Evolutionary conservation across 2,888 invertebrate genomes (phyloP), one percentile per base, ranked within the genome.

Genomic region (Sclerodermus sp.): DNA sequence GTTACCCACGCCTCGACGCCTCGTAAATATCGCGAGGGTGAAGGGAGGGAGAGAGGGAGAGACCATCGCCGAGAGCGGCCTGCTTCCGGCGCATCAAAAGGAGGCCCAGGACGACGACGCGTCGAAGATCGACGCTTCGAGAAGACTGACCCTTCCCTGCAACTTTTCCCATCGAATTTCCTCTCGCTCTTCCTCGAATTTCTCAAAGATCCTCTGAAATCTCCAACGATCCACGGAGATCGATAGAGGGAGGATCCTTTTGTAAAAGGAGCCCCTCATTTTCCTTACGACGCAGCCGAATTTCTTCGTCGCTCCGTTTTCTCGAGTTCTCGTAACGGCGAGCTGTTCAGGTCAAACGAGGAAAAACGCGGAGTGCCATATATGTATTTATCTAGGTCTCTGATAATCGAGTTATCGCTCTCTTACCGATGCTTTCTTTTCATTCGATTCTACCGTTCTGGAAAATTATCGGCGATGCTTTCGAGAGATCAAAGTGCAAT

Each of bases 1-100:
- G 68, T 77, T 77, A 77, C 66, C 68, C 65, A 74, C 74, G 75
- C 68, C 67, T 72, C 71, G 68, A 66, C 73, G 74, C 73, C 68
- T 65, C 62, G 70, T 72, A 72, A 76, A 76, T 76, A 76, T 76
- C 42, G 30, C 23, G 29, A n/a, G n/a, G n/a, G n/a, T n/a, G n/a
- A n/a, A n/a, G n/a, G 41, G 12, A n/a, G n/a, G 4, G 8, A 23
- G 4, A 8, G 53, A 56, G 46, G 31, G 44, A 51, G 52, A 41
- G 40, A 52, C 52, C 47, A 42, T 40, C 47, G 48, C 34, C 41
- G 34, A 37, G 15, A 15, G 34, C 40, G 41, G 42, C 17, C 17
- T 38, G 32, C 39, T 41, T 42, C 30, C 46, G 17, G 29, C n/a
- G 40, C 45, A 30, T 49, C 52, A 45, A 43, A 51, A 40, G 42